These are phyloP conservation scores for Siderastrea radians DNA, from an alignment of 92 coral and sea anemone genomes.

Conservation along the genomic window DNA sequence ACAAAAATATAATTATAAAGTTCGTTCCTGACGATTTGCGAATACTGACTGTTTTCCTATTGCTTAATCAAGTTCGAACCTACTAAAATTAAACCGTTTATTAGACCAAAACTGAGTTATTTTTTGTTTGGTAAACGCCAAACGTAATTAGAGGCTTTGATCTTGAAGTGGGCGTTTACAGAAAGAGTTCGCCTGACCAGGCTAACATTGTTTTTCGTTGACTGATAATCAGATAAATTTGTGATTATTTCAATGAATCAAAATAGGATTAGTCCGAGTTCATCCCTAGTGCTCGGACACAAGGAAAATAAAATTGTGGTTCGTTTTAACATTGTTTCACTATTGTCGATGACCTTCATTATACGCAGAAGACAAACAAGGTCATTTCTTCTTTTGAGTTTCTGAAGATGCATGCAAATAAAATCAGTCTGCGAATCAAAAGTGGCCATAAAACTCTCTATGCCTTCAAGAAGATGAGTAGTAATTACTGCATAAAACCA, in stretches of 20 bases:
- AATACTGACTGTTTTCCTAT: not conserved
- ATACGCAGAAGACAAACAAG: not conserved
- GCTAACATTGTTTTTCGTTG: not conserved
- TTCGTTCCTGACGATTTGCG: not conserved
- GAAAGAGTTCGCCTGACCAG: not conserved
- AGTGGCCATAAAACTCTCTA: not conserved
- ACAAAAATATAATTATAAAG: too few species aligned
- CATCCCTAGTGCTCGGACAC: constrained; percentile 11
- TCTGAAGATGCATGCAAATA: too few species aligned
- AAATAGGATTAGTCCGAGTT: not conserved
- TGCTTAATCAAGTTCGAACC: not conserved
- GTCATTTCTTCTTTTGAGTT: not conserved
- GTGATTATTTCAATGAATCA: not conserved
- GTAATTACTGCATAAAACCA: not conserved
- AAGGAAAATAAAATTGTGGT: constrained; percentile 13
- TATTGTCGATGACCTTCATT: not conserved
- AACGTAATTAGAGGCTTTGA: not conserved
- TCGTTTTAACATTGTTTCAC: not conserved
- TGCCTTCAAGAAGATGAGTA: not conserved
- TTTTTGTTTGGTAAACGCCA: not conserved
- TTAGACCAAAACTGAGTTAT: not conserved
- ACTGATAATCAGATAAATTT: constrained; percentile 44
- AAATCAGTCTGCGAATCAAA: not conserved
- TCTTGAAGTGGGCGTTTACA: not conserved
- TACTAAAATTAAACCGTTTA: not conserved